These are phyloP conservation scores for Pandion haliaetus DNA, from an alignment of 2,113 vertebrate genomes.

Conservation along the genomic window DNA sequence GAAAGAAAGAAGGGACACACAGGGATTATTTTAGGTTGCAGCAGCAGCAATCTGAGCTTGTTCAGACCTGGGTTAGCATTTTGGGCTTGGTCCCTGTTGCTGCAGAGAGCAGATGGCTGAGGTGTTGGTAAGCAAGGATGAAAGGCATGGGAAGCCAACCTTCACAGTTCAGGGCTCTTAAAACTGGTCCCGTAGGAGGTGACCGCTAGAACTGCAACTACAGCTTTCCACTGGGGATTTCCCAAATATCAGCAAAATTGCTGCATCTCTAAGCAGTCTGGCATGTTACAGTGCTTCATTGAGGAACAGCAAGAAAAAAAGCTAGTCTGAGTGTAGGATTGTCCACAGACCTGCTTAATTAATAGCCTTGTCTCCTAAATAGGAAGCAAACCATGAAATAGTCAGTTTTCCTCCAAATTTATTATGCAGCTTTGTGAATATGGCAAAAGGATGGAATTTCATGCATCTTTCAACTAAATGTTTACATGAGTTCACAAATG, in stretches of 20 bases:
- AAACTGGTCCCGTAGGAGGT: not conserved
- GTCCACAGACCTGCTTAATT: not conserved
- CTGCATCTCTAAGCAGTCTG: not conserved
- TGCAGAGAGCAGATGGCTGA: not conserved
- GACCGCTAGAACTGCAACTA: not conserved
- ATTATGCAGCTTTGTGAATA: constrained; percentile 30
- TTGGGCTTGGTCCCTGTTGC: not conserved
- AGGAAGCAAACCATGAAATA: not conserved
- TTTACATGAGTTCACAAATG: constrained; percentile 70
- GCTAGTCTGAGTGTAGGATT: not conserved
- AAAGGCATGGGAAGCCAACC: not conserved
- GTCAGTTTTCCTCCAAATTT: not conserved
- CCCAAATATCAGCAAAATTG: not conserved
- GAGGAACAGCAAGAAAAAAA: not conserved
- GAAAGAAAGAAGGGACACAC: not conserved
- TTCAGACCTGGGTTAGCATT: not conserved
- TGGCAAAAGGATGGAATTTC: constrained; percentile 81
- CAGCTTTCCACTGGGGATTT: not conserved
- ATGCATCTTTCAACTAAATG: constrained; percentile 76
- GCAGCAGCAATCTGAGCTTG: not conserved
- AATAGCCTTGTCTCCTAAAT: not conserved
- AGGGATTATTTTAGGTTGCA: not conserved
- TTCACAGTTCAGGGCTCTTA: not conserved
- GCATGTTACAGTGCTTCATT: fast-evolving
- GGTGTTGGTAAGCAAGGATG: not conserved